These are phyloP conservation scores for Cyrtonyx montezumae DNA, from an alignment of 2,113 vertebrate genomes.

Conservation along the genomic window DNA sequence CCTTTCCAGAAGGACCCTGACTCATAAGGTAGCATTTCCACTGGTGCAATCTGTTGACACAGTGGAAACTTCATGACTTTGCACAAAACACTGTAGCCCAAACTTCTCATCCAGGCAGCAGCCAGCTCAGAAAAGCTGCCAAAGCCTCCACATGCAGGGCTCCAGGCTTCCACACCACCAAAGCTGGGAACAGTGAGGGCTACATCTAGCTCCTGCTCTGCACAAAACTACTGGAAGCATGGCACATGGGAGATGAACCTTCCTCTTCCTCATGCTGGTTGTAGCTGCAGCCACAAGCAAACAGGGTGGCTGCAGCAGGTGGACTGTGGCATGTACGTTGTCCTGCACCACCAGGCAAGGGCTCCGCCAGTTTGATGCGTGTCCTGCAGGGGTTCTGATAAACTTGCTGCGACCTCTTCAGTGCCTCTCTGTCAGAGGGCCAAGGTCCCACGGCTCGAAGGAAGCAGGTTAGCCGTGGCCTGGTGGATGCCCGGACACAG, in stretches of 20 bases:
- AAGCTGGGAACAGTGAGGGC: neutral
- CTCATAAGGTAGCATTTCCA: neutral
- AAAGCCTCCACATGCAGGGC: neutral
- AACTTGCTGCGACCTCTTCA: accelerated
- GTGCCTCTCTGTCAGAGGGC: accelerated
- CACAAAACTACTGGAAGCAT: neutral
- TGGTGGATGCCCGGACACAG: accelerated
- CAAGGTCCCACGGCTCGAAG: neutral
- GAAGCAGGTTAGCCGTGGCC: too few species aligned
- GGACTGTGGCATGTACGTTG: neutral
- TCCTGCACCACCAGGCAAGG: too few species aligned
- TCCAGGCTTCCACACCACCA: accelerated
- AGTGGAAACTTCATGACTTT: neutral
- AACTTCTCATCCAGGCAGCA: neutral
- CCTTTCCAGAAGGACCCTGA: neutral
- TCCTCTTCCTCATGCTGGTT: neutral
- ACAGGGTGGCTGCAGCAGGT: neutral
- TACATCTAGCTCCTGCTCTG: neutral
- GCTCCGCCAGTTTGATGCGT: accelerated
- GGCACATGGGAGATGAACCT: accelerated
- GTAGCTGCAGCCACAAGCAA: neutral
- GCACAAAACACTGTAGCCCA: accelerated
- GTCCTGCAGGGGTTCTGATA: accelerated
- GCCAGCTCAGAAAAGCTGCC: neutral
- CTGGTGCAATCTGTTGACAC: neutral